Evolutionary conservation across 2,797 vertebrate genomes (phyloP), one percentile per base, ranked within the genome.

Genomic region (Acipenser transmontanus): DNA sequence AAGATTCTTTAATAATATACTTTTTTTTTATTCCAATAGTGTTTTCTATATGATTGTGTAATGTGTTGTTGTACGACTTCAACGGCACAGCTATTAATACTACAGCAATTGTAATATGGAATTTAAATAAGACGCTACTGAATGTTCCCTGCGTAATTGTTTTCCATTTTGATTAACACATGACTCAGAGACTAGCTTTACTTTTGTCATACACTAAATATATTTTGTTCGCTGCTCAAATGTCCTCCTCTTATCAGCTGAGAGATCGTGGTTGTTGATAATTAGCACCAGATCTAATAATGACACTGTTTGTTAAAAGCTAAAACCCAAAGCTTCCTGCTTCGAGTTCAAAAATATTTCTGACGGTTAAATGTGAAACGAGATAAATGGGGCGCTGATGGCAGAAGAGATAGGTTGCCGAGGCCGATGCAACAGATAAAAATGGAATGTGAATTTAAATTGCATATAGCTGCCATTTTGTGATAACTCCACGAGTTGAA

Each of bases 281-380:
- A 88, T 70, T 75, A 61, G 66, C 87, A 82, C 80, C 83, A 71
- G 88, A 91, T 91, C 78, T 72, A 69, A 70, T 72, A 88, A 90
- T 91, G 85, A 70, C 47, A 67, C 59, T 66, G 52, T 63, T 70
- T 66, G 63, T 34, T 49, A 63, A 62, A 63, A 56, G 20, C 20
- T 34, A 34, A 69, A 63, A 61, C 63, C 4, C 59, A 47, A 8
- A 62, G 63, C 79, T 78, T 71, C 85, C 81, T 83, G 72, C 74
- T 73, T n/a, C 14, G 54, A 59, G 54, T 66, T 66, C 54, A 57
- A 57, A 48, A 34, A 34, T 34, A 34, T 20, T 87, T 89, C 86
- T 86, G 88, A 83, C 85, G 71, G 94, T 94, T 96, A 92, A 95
- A 97, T 97, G 85, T 84, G 88, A 93, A 87, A 87, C 82, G 71